Evolutionary conservation across 2,888 invertebrate species (phyloP).

Genomic region (Piscicola geometra): DNA sequence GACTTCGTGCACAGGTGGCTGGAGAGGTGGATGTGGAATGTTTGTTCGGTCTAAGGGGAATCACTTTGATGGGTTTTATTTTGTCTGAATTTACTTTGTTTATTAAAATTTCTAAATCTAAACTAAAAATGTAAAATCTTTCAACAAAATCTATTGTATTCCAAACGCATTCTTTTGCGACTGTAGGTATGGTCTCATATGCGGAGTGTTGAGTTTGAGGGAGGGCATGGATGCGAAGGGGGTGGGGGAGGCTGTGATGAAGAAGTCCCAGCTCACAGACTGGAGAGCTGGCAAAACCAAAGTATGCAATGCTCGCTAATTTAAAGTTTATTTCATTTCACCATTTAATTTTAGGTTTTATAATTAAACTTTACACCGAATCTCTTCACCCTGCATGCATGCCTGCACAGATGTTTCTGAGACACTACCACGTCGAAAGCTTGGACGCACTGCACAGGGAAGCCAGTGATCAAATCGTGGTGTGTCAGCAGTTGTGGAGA

Average conservation of each 20-base stretch:
- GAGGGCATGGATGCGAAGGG: neutral
- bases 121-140: no score
- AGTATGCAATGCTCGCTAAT: conserved; percentile 26
- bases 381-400: neutral
- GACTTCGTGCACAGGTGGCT: conserved; percentile 42
- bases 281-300: conserved; percentile 43
- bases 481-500: conserved; percentile 42
- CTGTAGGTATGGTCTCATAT: conserved; percentile 37
- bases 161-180: no score
- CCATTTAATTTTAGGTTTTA: neutral
- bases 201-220: conserved; percentile 1
- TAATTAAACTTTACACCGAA: neutral
- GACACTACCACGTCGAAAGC: conserved; percentile 49
- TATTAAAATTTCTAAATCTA: no score
- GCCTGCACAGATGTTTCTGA: conserved; percentile 48
- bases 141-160: no score
- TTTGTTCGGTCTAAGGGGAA: no score
- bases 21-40: no score
- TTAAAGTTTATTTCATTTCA: neutral
- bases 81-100: neutral
- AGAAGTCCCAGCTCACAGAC: conserved; percentile 39
- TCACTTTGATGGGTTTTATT: neutral
- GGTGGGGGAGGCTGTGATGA: conserved; percentile 35
- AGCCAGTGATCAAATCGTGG: conserved; percentile 42
- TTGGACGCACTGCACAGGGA: conserved; percentile 46